Evolutionary conservation across 2,113 vertebrate genomes (phyloP), one percentile per base, ranked within the genome.

Genomic region (Thermophis baileyi): DNA sequence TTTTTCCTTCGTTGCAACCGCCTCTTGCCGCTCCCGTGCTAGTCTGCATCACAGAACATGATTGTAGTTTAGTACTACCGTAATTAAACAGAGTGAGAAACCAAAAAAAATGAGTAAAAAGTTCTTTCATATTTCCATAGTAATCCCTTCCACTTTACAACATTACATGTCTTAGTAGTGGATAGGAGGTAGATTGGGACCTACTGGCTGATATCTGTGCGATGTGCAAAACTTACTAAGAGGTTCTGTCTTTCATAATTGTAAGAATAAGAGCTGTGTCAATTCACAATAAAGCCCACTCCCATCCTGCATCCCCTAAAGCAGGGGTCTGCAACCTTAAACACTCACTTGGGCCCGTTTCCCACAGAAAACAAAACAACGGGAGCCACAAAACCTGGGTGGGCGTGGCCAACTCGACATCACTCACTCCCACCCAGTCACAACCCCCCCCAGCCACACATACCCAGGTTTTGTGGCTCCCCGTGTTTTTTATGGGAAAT

Each of bases 11-110:
- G 92, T 96, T 86, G 97, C 96, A 89, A 95, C 97, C 90, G 96
- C 93, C 88, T 95, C 97, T 95, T 99, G 97, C 86, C 98, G 98
- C 96, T 99, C 99, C 40, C 94, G 85, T 20, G 98, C 97, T 30
- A 99, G 97, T 91, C 99, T 99, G 85, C 22, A 95, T 27, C 40
- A 91, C 25, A 94, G 54, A 0, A 86, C 16, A 93, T 4, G 1
- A 24, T 0, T 4, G 3, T 5, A 12, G 30, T 57, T 91, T 91
- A 16, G 18, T 44, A 89, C 1, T 40, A n/a, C n/a, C n/a, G n/a
- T n/a, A 16, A 51, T 85, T 27, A 81, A 7, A 91, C 20, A 69
- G 20, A 1, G 55, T 93, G 46, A 92, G 0, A 4, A 9, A 60
- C 51, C 7, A 1, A 81, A 20, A 81, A 81, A 81, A 44, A 44